Evolutionary conservation across 2,113 vertebrate genomes (phyloP), one percentile per base, ranked within the genome.

Genomic region (Syngnathus scovelli): DNA sequence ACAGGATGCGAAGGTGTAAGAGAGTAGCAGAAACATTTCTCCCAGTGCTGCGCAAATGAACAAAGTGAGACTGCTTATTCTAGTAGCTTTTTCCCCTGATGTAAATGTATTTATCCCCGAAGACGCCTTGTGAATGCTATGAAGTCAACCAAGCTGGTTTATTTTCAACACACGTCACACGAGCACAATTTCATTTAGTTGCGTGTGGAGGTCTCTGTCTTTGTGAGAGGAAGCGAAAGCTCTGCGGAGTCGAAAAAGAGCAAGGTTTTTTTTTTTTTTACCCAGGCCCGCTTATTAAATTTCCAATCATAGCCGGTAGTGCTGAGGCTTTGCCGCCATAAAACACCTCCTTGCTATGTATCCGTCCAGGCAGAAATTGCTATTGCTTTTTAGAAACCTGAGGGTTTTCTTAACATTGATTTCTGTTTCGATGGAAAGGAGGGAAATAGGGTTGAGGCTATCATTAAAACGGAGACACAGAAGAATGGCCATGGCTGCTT

Each of bases 241-340:
- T 81, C 73, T 52, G 19, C 61, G 49, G 73, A 64, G 60, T 46
- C 73, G 11, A 44, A 56, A 77, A 84, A 83, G 83, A 84, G 76
- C 80, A 78, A 13, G 83, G 74, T 81, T 82, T 77, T 85, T 85
- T 80, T 27, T 27, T 27, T 27, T 27, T 27, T 27, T 27, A 27
- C 80, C 76, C 48, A 70, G 74, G 76, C 60, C 78, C 81, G 72
- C 86, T 88, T 85, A 90, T 89, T 89, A 89, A 83, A 90, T 88
- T 85, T 88, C 82, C 89, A 89, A 89, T 90, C 87, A 87, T 81
- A 80, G 83, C 83, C 85, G 64, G 66, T 66, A 73, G 83, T 78
- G 82, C 75, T 72, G 39, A 64, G 79, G 81, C 83, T 80, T 88
- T 84, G 83, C 69, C 73, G 54, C 83, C 78, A 80, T 88, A 88